Evolutionary conservation across 2,888 invertebrate genomes (phyloP).

Genomic region (Micoletzkya japonica): DNA sequence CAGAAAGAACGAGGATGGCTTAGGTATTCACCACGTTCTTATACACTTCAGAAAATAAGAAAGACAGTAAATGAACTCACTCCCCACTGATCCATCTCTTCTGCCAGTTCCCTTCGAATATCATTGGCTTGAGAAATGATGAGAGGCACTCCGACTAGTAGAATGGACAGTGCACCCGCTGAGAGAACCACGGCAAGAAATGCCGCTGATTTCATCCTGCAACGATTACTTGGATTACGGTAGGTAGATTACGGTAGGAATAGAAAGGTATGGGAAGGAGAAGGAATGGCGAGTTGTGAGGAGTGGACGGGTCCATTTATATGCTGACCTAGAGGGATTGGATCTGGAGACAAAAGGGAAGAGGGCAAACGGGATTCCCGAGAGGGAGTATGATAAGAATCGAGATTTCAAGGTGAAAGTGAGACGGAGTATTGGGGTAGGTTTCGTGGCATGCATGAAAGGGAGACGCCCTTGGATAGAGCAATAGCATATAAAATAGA

Average conservation of each 20-base stretch:
- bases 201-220: conserved; percentile 9
- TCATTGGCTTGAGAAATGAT: conserved; percentile 36
- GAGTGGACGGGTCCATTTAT: no score
- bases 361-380: no score
- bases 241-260: not conserved
- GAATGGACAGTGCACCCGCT: not conserved
- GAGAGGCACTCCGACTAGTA: conserved; percentile 1
- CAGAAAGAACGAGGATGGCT: not conserved
- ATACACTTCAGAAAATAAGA: not conserved
- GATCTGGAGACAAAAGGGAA: no score
- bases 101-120: conserved; percentile 44
- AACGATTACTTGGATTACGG: not conserved
- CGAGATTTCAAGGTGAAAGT: no score
- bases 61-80: conserved; percentile 25
- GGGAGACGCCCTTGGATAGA: no score
- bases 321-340: no score
- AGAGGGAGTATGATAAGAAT: no score
- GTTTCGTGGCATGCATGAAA: no score
- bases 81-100: conserved; percentile 51
- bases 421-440: no score
- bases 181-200: not conserved
- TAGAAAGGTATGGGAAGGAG: not conserved
- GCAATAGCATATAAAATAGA: no score
- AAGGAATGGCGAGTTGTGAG: not conserved
- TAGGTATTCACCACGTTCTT: not conserved